Evolutionary conservation across 2,888 invertebrate species (phyloP), one percentile per base, ranked within the genome.

Genomic region (Electrophaes corylata): DNA sequence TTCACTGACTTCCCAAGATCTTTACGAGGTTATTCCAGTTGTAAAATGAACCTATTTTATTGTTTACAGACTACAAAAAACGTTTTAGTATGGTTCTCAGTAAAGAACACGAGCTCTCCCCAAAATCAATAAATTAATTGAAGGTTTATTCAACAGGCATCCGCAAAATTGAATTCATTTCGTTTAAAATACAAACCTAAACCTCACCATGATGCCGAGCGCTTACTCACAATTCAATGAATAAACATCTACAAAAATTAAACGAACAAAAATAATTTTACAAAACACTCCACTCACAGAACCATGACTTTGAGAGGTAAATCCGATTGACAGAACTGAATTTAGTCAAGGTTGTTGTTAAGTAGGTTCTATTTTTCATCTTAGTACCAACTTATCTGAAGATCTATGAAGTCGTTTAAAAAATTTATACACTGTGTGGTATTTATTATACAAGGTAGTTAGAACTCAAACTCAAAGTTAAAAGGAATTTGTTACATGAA

Each of bases 221-320:
- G 61, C 61, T 62, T 64, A 56, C 51, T 57, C 48, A 35, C 49
- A 66, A 63, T 44, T 51, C 61, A 62, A 55, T 52, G 40, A 61
- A 59, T 58, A 58, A 65, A 66, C 46, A 62, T 57, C 60, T 58
- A 41, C 57, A 49, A 62, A 66, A 65, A 65, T 56, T 51, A 54
- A 49, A 39, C 41, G 55, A 56, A 64, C 51, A 56, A 10, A 55
- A 64, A 62, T 66, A 58, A 65, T 49, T 43, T 63, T 52, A 45
- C 54, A 60, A 62, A 57, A 56, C 50, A 46, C 45, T 40, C 52
- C 33, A 44, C 40, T 16, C 20, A 20, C 18, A 12, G 19, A 51
- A 41, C 4, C 33, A 33, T 33, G 2, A 33, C 33, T 6, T 37
- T 14, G 37, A 37, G 16, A 8, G 37, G 8, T 29, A 8, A 10